Evolutionary conservation across 2,797 vertebrate species (phyloP).

Genomic region (Sebastolobus altivelis): DNA sequence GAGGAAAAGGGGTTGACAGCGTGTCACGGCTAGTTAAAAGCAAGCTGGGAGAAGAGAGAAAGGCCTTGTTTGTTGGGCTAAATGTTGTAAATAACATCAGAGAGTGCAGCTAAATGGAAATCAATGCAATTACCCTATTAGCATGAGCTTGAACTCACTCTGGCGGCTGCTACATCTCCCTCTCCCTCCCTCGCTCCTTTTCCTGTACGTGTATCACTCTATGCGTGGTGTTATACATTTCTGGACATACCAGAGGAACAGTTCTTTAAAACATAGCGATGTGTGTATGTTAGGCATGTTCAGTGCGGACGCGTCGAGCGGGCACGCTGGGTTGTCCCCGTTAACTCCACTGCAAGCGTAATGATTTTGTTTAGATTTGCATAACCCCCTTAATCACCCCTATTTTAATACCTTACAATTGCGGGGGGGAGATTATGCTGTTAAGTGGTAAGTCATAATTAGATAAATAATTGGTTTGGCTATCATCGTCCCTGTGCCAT

Average conservation of each 20-base stretch:
- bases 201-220: constrained; percentile 37
- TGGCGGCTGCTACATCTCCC: constrained; percentile 61
- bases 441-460: constrained; percentile 98
- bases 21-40: constrained; percentile 80
- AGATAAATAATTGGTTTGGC: constrained; percentile 98
- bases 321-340: constrained; percentile 73
- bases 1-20: constrained; percentile 68
- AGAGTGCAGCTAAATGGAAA: constrained; percentile 87
- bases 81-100: constrained; percentile 89
- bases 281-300: constrained; percentile 16
- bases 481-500: constrained; percentile 91
- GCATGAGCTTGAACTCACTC: constrained; percentile 80
- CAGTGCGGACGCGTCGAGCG: constrained; percentile 46
- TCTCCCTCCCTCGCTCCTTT: constrained; percentile 41
- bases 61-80: constrained; percentile 80
- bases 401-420: constrained; percentile 93
- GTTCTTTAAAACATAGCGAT: constrained; percentile 10
- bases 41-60: constrained; percentile 65
- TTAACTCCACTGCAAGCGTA: constrained; percentile 84
- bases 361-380: constrained; percentile 87
- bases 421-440: constrained; percentile 90
- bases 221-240: constrained; percentile 12
- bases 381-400: constrained; percentile 91
- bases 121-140: constrained; percentile 90
- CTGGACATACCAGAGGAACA: constrained; percentile 1